Evolutionary conservation across 2,113 vertebrate species (phyloP).

Genomic region (Charina bottae): DNA sequence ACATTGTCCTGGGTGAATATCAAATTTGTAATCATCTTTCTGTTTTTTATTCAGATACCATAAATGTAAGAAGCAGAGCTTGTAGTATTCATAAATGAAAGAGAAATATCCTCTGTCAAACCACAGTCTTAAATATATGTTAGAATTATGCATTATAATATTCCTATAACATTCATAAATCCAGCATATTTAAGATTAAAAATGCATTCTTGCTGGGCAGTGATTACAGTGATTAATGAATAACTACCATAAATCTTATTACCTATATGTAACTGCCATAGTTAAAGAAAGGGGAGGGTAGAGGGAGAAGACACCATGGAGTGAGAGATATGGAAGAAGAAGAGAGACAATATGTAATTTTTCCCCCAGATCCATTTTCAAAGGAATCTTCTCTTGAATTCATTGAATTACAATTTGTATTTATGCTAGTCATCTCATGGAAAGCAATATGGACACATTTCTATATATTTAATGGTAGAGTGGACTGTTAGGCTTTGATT

Average conservation of each 20-base stretch:
- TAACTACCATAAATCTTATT: slow-evolving; percentile 12
- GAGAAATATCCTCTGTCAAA: slow-evolving; percentile 20
- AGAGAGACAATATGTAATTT: background rate
- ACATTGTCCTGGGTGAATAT: slow-evolving; percentile 30
- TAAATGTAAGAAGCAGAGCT: slow-evolving; percentile 12
- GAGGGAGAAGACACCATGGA: background rate
- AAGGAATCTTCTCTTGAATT: background rate
- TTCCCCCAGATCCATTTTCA: background rate
- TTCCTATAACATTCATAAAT: slow-evolving; percentile 24
- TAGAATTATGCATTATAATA: slow-evolving; percentile 15
- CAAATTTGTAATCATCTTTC: slow-evolving; percentile 19
- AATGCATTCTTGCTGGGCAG: slow-evolving; percentile 44
- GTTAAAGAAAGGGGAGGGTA: background rate
- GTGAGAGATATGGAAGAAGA: background rate
- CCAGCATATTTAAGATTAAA: slow-evolving; percentile 41
- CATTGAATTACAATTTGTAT: background rate
- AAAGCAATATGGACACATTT: background rate
- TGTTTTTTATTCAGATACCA: slow-evolving; percentile 20
- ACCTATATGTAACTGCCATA: background rate
- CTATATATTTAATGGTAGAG: no score
- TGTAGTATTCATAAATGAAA: slow-evolving; percentile 7
- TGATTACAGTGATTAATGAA: slow-evolving; percentile 19
- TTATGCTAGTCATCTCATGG: background rate
- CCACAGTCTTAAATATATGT: slow-evolving; percentile 28
- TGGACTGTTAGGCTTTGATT: background rate